Evolutionary conservation across 2,113 vertebrate species (phyloP).

Genomic region (Mola mola): DNA sequence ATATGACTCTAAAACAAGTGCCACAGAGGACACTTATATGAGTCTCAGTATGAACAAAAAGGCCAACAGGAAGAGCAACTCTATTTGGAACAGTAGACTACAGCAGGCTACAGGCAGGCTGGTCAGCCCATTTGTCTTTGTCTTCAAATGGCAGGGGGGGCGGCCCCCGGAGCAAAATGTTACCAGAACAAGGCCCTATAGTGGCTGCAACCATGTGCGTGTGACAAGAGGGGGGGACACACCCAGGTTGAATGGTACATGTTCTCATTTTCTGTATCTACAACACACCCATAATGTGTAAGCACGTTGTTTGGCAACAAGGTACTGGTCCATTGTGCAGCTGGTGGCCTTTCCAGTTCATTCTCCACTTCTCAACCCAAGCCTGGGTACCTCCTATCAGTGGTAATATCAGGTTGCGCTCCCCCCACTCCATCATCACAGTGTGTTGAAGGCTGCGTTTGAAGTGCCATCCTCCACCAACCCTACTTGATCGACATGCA

Average conservation of each 20-base stretch:
- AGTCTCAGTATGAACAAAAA: constrained; percentile 30
- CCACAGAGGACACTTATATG: not conserved
- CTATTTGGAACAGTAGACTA: constrained; percentile 28
- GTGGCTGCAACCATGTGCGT: constrained; percentile 30
- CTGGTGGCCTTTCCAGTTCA: constrained; percentile 18
- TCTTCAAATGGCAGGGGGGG: constrained; percentile 71
- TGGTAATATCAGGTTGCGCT: constrained; percentile 50
- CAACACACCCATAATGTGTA: not conserved
- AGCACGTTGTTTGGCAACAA: constrained; percentile 8
- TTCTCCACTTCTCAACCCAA: not conserved
- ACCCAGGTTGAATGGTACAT: constrained; percentile 30
- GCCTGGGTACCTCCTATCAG: not conserved
- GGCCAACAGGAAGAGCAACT: constrained; percentile 53
- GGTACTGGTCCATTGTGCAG: constrained; percentile 8
- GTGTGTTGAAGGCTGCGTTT: constrained; percentile 46
- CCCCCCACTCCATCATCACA: constrained; percentile 19
- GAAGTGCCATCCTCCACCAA: constrained; percentile 57
- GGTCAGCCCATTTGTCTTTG: constrained; percentile 69
- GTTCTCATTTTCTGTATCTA: not conserved
- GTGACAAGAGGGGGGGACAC: constrained; percentile 22
- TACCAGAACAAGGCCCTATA: constrained; percentile 70
- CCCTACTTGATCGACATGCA: constrained; percentile 41
- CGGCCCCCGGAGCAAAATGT: constrained; percentile 75
- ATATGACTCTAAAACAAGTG: constrained; percentile 16
- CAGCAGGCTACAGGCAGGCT: constrained; percentile 21